These are phyloP conservation scores for Odontocerum albicorne DNA, from an alignment of 2,888 invertebrate genomes.

Conservation along the genomic window DNA sequence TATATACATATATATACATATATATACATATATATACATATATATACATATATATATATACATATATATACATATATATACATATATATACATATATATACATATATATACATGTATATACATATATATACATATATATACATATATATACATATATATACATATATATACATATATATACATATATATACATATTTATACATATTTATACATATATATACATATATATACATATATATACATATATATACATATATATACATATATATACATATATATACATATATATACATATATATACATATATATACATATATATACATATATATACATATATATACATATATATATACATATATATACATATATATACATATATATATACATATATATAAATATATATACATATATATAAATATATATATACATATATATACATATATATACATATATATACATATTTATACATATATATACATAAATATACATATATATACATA, in stretches of 20 bases:
- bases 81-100: background rate
- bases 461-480: constrained; percentile 12
- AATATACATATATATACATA: constrained; percentile 1
- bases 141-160: background rate
- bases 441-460: constrained; percentile 13
- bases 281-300: background rate
- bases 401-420: background rate
- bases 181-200: background rate
- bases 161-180: background rate
- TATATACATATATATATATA: background rate
- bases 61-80: background rate
- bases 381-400: background rate
- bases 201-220: background rate
- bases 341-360: background rate
- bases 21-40: background rate
- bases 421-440: constrained; percentile 23
- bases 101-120: background rate
- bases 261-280: background rate
- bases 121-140: background rate
- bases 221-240: background rate
- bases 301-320: background rate
- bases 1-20: background rate
- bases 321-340: background rate
- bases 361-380: background rate
- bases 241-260: background rate